A percentile compares a stretch with the other conserved stretches of the same genome.
Conservation (phyloP, 2,888 invertebrate genomes). For the Labia minor region DNA sequence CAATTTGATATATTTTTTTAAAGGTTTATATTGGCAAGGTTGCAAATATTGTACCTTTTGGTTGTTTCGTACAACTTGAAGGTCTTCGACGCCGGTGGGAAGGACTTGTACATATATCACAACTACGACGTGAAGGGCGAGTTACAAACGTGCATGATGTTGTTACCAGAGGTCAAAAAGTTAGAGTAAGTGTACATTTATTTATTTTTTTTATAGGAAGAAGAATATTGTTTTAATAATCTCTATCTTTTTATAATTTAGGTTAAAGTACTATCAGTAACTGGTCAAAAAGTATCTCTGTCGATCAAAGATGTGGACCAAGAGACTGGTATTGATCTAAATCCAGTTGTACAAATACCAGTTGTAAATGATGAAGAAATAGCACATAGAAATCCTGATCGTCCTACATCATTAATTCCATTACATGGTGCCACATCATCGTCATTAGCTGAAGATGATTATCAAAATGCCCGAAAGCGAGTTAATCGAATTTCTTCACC, state of each 20-base stretch:
- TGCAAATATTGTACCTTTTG: conserved; percentile 93
- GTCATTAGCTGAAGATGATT: conserved; percentile 53
- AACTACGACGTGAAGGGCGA: conserved; percentile 81
- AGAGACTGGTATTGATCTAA: conserved; percentile 83
- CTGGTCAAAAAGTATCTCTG: conserved; percentile 89
- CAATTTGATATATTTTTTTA: conserved; percentile 27
- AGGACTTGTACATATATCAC: conserved; percentile 94
- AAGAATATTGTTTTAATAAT: conserved; percentile 17
- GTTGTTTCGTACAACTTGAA: conserved; percentile 93
- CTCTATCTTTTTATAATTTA: conserved; percentile 31
- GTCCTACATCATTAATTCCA: conserved; percentile 55
- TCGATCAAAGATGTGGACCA: conserved; percentile 99
- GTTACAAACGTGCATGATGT: conserved; percentile 93
- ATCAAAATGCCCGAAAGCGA: conserved; percentile 61
- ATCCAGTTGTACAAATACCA: conserved; percentile 49
- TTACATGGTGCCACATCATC: conserved; percentile 45
- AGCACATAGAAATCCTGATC: conserved; percentile 80
- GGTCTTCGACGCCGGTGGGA: conserved; percentile 84
- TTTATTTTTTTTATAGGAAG: neutral
- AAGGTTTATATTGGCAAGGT: conserved; percentile 88
- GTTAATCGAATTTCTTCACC: conserved; percentile 91
- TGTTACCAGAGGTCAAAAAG: conserved; percentile 76
- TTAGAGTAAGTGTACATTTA: conserved; percentile 49
- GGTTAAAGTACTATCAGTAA: conserved; percentile 80
- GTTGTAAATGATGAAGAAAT: conserved; percentile 44